phyloP scores from a whole-genome alignment of 2,888 invertebrate genomes.

The Brenthis daphne region DNA sequence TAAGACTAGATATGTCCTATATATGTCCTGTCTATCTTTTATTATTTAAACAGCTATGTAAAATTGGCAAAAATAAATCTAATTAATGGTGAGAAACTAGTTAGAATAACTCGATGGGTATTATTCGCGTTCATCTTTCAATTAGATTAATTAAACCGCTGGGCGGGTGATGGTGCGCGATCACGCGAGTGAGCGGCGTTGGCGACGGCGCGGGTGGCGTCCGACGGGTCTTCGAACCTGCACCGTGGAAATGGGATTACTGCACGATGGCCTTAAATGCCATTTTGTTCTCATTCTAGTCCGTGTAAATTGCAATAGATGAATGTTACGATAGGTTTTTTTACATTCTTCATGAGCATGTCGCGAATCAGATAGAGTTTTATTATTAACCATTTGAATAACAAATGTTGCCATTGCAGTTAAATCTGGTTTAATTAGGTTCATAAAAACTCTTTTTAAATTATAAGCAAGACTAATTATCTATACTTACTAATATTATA shows the following conservation, averaged over 20 bases:
- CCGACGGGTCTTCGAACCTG: conserved; percentile 66
- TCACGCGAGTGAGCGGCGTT: conserved; percentile 56
- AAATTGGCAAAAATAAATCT: conserved; percentile 11
- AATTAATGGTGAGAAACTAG: conserved; percentile 36
- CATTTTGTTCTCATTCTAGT: conserved; percentile 65
- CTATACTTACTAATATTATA: no score
- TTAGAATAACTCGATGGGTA: conserved; percentile 46
- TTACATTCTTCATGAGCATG: conserved; percentile 9
- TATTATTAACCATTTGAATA: no score
- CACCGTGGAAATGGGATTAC: conserved; percentile 77
- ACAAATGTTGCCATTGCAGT: no score
- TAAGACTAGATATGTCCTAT: not conserved
- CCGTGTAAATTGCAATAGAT: conserved; percentile 46
- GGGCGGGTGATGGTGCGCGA: conserved; percentile 48
- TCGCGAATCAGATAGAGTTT: no score
- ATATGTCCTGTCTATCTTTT: not conserved
- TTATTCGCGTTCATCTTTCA: conserved; percentile 55
- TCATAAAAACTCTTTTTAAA: no score
- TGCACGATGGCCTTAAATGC: conserved; percentile 67
- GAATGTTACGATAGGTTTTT: conserved; percentile 39
- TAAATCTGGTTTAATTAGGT: no score
- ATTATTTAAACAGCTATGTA: not conserved
- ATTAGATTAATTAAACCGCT: conserved; percentile 66
- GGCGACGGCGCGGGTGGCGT: conserved; percentile 39
- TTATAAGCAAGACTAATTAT: no score